These are phyloP conservation scores for Fistularia tabacaria DNA, from an alignment of 2,797 vertebrate species.

Conservation along the genomic window DNA sequence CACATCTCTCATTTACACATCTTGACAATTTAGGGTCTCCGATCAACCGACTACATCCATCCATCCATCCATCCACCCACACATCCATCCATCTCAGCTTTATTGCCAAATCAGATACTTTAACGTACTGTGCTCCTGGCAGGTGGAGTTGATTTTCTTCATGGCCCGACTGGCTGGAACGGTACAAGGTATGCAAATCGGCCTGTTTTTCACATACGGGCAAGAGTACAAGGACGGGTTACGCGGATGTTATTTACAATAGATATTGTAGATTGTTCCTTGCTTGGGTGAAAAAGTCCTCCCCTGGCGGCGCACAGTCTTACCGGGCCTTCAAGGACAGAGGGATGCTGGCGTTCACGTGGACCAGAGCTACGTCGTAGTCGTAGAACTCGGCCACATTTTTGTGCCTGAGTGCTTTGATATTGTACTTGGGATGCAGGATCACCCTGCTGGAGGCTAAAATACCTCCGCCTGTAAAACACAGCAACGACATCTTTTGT, in stretches of 20 bases:
- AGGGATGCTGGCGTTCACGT: constrained; percentile 49
- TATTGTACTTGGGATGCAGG: constrained; percentile 70
- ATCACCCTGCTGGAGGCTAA: constrained; percentile 26
- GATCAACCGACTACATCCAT: no score
- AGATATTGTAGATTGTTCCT: no score
- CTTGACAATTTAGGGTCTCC: no score
- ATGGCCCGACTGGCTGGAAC: constrained; percentile 76
- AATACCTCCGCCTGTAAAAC: constrained; percentile 29
- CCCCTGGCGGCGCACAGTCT: constrained; percentile 6
- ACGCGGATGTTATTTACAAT: no score
- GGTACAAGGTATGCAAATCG: constrained; percentile 83
- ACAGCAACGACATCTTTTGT: neutral
- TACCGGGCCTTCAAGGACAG: constrained; percentile 69
- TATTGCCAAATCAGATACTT: no score
- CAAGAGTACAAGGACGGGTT: no score
- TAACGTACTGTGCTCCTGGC: constrained; percentile 76
- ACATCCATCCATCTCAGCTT: no score
- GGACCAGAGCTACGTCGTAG: constrained; percentile 81
- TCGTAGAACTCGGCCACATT: constrained; percentile 82
- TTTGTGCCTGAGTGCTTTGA: constrained; percentile 43
- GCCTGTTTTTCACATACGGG: constrained; percentile 55
- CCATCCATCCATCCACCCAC: no score
- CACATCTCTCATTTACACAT: no score
- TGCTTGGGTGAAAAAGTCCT: no score
- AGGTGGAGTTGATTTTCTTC: constrained; percentile 69